Conservation (phyloP, 92 coral and sea anemone genomes). For the Palythoa grandis region DNA sequence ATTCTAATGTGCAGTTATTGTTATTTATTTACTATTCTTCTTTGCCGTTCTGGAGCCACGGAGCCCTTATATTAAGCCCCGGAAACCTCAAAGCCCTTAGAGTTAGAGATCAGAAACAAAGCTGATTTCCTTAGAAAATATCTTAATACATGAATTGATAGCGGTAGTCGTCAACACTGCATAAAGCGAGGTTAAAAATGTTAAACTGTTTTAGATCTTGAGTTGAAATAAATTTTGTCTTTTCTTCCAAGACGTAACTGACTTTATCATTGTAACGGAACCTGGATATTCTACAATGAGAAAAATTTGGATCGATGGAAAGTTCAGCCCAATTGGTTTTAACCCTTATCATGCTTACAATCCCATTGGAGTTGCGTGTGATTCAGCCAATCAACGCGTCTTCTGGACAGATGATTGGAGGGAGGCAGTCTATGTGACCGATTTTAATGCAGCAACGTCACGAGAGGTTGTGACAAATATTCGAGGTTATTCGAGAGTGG, state of each 20-base stretch:
- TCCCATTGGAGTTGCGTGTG: slow-evolving; percentile 37
- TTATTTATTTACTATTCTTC: too few species aligned
- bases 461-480: not conserved
- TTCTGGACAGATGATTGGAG: slow-evolving; percentile 24
- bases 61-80: too few species aligned
- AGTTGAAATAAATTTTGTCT: not conserved
- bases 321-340: not conserved
- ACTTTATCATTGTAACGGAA: slow-evolving; percentile 37
- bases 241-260: slow-evolving; percentile 10
- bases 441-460: slow-evolving; percentile 14
- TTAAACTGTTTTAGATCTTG: not conserved
- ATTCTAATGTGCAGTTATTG: too few species aligned
- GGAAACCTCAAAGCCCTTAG: too few species aligned
- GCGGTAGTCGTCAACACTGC: too few species aligned
- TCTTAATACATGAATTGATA: too few species aligned
- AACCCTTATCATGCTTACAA: slow-evolving; percentile 1
- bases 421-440: slow-evolving; percentile 8
- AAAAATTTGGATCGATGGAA: slow-evolving; percentile 6
- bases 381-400: slow-evolving; percentile 17
- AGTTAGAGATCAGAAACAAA: too few species aligned
- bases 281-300: not conserved
- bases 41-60: too few species aligned
- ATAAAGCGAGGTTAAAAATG: not conserved
- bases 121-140: too few species aligned
- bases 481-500: slow-evolving; percentile 23